Evolutionary conservation across 2,113 vertebrate species (phyloP), one percentile per base, ranked within the genome.

Genomic region (Heliornis fulica): DNA sequence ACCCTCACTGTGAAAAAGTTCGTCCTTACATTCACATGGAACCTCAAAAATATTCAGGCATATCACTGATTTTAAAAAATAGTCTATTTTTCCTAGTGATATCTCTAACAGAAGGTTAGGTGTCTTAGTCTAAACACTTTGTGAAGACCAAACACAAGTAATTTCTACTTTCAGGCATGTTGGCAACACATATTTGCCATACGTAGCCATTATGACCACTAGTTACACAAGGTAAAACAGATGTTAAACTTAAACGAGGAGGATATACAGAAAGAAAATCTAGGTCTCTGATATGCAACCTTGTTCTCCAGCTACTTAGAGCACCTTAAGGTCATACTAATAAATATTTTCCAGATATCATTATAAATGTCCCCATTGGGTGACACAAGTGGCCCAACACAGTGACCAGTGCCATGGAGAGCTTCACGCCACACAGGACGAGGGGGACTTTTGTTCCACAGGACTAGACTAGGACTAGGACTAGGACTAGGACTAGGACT

Each of bases 391-490:
- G 3, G 11, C 12, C 22, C 69, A 4, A 19, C 43, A 36, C 41
- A 8, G 13, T 2, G 38, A 41, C 48, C 82, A 75, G 66, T 40
- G 70, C 48, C 26, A 25, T 3, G 38, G 51, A 46, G 38, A 83
- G 41, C 65, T 71, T 23, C 65, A 54, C 54, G 21, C 5, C 13
- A 2, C 2, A 0, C 1, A 0, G 3, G 0, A 10, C 5, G n/a
- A 6, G 2, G 6, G 12, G 0, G 0, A 3, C 2, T 32, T 29
- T 5, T 54, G 29, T 18, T 56, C 32, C 32, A 4, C 50, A 32
- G 10, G 5, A 2, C 19, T 12, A 53, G 7, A n/a, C n/a, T n/a
- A n/a, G n/a, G n/a, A n/a, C n/a, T n/a, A n/a, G n/a, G n/a, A n/a
- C n/a, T n/a, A n/a, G n/a, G n/a, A n/a, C n/a, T n/a, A n/a, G n/a